These are phyloP conservation scores for Oryzias woworae DNA, from an alignment of 2,113 vertebrate genomes.

Conservation along the genomic window DNA sequence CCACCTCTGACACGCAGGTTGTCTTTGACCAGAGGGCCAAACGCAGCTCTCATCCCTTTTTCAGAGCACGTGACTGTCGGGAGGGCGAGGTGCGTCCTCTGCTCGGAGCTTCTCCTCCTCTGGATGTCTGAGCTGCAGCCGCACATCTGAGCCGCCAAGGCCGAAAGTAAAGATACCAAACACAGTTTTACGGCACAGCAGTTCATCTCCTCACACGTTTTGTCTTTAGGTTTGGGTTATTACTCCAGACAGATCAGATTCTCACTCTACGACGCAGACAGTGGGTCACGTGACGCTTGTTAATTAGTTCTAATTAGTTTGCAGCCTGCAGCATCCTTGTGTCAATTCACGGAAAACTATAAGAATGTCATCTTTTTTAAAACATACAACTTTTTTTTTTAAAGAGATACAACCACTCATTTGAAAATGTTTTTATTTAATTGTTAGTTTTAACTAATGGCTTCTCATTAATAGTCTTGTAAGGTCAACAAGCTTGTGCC, in stretches of 20 bases:
- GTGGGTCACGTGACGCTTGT: slow-evolving; percentile 21
- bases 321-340: too few relatives aligned
- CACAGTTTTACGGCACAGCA: neutral
- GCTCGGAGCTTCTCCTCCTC: slow-evolving; percentile 11
- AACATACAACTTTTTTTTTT: neutral
- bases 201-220: slow-evolving; percentile 33
- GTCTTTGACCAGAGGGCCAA: slow-evolving; percentile 34
- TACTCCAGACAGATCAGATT: neutral
- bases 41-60: slow-evolving; percentile 35
- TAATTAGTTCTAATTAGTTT: slow-evolving; percentile 59
- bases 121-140: neutral
- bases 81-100: slow-evolving; percentile 5
- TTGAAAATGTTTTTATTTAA: too few relatives aligned
- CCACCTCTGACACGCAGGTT: slow-evolving; percentile 59
- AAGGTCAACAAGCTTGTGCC: neutral
- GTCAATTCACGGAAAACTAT: too few relatives aligned
- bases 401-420: too few relatives aligned
- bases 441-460: too few relatives aligned
- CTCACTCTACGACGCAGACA: neutral
- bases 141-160: slow-evolving; percentile 1
- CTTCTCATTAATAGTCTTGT: too few relatives aligned
- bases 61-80: slow-evolving; percentile 49
- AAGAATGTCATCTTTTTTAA: too few relatives aligned
- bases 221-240: neutral
- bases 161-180: slow-evolving; percentile 14